A percentile compares a stretch with the other conserved stretches of the same genome.
These are phyloP conservation scores for Brachyhypopomus gauderio DNA, from an alignment of 2,113 vertebrate species.

Conservation along the genomic window DNA sequence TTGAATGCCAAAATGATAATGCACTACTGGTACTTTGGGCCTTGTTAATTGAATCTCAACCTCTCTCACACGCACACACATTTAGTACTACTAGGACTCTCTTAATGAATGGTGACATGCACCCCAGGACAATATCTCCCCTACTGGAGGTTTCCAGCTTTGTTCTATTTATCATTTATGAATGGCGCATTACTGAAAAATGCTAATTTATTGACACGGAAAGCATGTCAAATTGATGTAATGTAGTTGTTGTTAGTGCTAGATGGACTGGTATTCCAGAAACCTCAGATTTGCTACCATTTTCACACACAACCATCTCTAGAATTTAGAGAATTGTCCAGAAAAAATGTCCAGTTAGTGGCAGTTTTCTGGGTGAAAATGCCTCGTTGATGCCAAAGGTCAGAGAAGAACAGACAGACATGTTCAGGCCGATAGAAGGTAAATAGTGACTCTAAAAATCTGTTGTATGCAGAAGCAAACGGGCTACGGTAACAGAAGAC, in stretches of 20 bases:
- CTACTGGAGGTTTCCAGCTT: neutral
- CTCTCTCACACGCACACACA: neutral
- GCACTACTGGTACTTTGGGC: conserved; percentile 21
- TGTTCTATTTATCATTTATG: conserved; percentile 22
- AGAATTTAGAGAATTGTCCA: too few relatives aligned
- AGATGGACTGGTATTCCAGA: neutral
- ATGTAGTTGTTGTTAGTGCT: too few relatives aligned
- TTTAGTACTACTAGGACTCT: neutral
- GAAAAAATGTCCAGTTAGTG: too few relatives aligned
- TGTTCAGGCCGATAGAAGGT: too few relatives aligned
- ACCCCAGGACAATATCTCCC: neutral
- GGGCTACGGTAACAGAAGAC: too few relatives aligned
- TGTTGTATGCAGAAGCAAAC: too few relatives aligned
- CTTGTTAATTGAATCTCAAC: conserved; percentile 47
- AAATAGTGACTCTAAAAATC: too few relatives aligned
- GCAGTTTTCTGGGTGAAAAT: too few relatives aligned
- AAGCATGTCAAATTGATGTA: neutral
- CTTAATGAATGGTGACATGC: conserved; percentile 28
- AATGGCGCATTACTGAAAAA: conserved; percentile 36
- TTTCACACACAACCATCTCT: too few relatives aligned
- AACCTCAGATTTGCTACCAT: too few relatives aligned
- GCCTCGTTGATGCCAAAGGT: too few relatives aligned
- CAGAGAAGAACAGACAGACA: too few relatives aligned
- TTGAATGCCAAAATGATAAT: conserved; percentile 35
- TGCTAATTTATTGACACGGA: conserved; percentile 33